Conservation (phyloP, 2,797 vertebrate species). For the Poecilia gillii region DNA sequence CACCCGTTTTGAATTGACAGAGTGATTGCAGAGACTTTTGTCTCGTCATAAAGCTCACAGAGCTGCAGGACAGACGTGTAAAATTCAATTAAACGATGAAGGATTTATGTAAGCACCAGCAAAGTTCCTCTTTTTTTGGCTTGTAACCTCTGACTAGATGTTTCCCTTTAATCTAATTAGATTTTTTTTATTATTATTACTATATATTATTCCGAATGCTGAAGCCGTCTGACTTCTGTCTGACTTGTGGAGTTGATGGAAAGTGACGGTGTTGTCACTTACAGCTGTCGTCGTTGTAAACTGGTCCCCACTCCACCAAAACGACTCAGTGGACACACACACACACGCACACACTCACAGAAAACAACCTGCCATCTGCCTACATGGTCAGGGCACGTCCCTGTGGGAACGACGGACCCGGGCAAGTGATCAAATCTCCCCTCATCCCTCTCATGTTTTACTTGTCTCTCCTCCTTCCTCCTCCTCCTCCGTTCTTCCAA, state of each 20-base stretch:
- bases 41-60: constrained; percentile 28
- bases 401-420: constrained; percentile 61
- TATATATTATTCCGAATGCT: not conserved
- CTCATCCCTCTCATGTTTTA: constrained; percentile 53
- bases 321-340: constrained; percentile 25
- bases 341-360: constrained; percentile 21
- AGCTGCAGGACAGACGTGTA: constrained; percentile 24
- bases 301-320: constrained; percentile 35
- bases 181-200: not conserved
- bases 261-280: constrained; percentile 32
- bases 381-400: constrained; percentile 53
- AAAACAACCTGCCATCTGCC: constrained; percentile 67
- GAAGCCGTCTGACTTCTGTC: constrained; percentile 1
- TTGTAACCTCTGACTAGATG: not conserved
- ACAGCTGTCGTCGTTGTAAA: constrained; percentile 48
- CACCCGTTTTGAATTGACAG: constrained; percentile 22
- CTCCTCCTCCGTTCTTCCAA: constrained; percentile 24
- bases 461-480: constrained; percentile 27
- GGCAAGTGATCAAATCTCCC: constrained; percentile 65
- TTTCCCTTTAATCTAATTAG: not conserved
- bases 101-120: constrained; percentile 23
- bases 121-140: constrained; percentile 5
- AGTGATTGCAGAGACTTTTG: constrained; percentile 29
- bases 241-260: constrained; percentile 22
- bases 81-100: constrained; percentile 39